These are phyloP conservation scores for Pinctada fucata DNA, from an alignment of 2,888 invertebrate genomes.

Conservation along the genomic window DNA sequence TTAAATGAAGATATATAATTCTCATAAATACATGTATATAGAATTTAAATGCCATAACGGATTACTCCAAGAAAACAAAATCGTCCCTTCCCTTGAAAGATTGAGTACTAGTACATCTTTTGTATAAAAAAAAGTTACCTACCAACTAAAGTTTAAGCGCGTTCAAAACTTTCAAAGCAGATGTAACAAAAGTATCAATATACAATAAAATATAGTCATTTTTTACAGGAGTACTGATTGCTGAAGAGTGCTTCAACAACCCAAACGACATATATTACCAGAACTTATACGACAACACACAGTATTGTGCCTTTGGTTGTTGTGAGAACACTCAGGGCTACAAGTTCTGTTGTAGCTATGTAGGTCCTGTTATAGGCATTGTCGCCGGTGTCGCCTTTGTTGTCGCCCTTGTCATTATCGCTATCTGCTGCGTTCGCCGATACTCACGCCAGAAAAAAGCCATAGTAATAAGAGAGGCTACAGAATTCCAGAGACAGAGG, in stretches of 20 bases:
- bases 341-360: slow-evolving; percentile 20
- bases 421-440: slow-evolving; percentile 16
- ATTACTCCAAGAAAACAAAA: too few species aligned
- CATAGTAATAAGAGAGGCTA: not conserved
- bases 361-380: slow-evolving; percentile 28
- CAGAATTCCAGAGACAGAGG: not conserved
- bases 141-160: too few species aligned
- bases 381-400: slow-evolving; percentile 24
- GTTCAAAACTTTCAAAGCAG: too few species aligned
- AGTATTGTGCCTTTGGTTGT: slow-evolving; percentile 33
- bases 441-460: not conserved
- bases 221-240: not conserved
- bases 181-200: too few species aligned
- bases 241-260: slow-evolving; percentile 20
- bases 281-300: slow-evolving; percentile 12
- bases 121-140: too few species aligned
- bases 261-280: slow-evolving; percentile 1
- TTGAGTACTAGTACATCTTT: too few species aligned
- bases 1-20: too few species aligned
- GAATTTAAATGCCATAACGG: too few species aligned
- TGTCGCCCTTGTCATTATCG: slow-evolving; percentile 12
- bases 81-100: too few species aligned
- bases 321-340: slow-evolving; percentile 18
- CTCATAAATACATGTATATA: too few species aligned
- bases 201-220: too few species aligned